Conservation (phyloP, 2,888 invertebrate species). For the Melinaea marsaeus region DNA sequence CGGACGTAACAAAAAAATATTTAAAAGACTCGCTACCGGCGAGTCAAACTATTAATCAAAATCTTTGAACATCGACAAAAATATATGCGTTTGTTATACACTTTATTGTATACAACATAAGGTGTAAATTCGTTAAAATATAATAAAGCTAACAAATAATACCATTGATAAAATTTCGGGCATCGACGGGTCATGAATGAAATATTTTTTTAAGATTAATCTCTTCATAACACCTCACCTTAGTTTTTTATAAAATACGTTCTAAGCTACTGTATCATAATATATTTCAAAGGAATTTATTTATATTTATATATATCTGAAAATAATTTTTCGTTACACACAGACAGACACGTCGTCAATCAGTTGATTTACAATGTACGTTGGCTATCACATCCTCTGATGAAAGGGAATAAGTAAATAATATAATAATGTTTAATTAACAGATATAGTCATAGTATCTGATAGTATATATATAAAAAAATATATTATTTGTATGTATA, state of each 20-base stretch:
- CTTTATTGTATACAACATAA: slow-evolving; percentile 20
- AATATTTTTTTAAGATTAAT: slow-evolving; percentile 27
- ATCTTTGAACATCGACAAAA: slow-evolving; percentile 46
- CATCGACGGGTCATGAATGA: slow-evolving; percentile 36
- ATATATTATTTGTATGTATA: too few species aligned
- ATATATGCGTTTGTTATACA: slow-evolving; percentile 10
- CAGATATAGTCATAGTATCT: too few species aligned
- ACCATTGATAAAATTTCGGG: slow-evolving; percentile 37
- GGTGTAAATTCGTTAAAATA: slow-evolving; percentile 18
- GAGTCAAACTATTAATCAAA: slow-evolving; percentile 65
- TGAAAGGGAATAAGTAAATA: slow-evolving; percentile 23
- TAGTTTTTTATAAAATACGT: neutral
- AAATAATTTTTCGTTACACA: slow-evolving; percentile 9
- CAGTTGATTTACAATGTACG: slow-evolving; percentile 58
- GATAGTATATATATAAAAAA: too few species aligned
- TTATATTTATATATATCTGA: neutral
- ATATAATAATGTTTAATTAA: slow-evolving; percentile 4
- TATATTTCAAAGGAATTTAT: neutral
- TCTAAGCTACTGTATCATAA: too few species aligned
- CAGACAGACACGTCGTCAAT: slow-evolving; percentile 56
- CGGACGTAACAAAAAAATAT: slow-evolving; percentile 48
- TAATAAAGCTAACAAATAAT: slow-evolving; percentile 22
- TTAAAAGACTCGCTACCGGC: slow-evolving; percentile 55
- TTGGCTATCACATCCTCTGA: slow-evolving; percentile 31
- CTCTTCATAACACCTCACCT: slow-evolving; percentile 24